Percentiles rank a stretch among this genome's conserved stretches.
Conservation (phyloP, 2,888 invertebrate species). For the Thymelicus sylvestris region DNA sequence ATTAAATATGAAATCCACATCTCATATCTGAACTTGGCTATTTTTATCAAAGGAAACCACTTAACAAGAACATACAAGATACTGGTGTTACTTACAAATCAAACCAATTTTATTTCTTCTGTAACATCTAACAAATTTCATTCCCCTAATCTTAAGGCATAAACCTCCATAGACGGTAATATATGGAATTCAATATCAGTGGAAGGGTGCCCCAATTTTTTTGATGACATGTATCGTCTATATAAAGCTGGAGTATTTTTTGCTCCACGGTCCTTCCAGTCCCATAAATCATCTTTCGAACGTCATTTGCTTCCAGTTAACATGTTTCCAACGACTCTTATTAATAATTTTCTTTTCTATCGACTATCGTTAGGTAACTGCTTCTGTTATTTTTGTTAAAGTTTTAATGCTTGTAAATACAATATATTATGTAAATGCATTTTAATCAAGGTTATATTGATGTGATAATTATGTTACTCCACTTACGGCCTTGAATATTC, state of each 20-base stretch:
- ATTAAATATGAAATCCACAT: no score
- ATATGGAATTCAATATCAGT: conserved; percentile 35
- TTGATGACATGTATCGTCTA: conserved; percentile 30
- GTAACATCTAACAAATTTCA: conserved; percentile 20
- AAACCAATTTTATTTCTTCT: conserved; percentile 16
- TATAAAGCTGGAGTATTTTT: conserved; percentile 30
- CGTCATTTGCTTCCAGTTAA: conserved; percentile 26
- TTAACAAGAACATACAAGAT: no score
- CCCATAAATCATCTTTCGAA: conserved; percentile 34
- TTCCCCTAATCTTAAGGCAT: conserved; percentile 27
- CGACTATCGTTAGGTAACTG: conserved; percentile 2
- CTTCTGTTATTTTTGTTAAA: neutral
- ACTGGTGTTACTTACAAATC: neutral
- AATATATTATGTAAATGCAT: no score
- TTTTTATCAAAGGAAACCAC: no score
- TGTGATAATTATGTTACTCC: no score
- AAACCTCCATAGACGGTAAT: conserved; percentile 27
- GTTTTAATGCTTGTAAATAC: no score
- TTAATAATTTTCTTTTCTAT: conserved; percentile 14
- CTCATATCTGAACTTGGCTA: no score
- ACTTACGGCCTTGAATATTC: no score
- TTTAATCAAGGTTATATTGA: no score
- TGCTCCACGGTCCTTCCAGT: conserved; percentile 14
- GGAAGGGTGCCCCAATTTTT: conserved; percentile 29
- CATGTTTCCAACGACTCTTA: conserved; percentile 14